phyloP scores from a whole-genome alignment of 2,888 invertebrate species.

The Emmelina monodactyla region DNA sequence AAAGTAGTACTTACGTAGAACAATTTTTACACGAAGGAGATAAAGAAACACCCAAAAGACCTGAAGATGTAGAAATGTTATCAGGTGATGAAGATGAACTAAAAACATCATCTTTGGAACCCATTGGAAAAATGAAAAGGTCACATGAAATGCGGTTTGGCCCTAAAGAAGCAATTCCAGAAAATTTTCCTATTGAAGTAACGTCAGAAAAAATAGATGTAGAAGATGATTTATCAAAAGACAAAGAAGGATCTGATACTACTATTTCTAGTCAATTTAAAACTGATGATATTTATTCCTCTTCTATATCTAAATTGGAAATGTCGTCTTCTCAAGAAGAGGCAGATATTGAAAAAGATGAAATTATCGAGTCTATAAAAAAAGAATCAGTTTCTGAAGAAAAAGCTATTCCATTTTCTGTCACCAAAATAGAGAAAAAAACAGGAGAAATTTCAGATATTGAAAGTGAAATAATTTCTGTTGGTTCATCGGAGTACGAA shows the following conservation, averaged over 20 bases:
- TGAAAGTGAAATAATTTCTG: constrained; percentile 53
- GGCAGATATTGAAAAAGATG: constrained; percentile 31
- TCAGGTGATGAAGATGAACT: constrained; percentile 67
- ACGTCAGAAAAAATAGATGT: constrained; percentile 48
- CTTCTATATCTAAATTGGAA: constrained; percentile 53
- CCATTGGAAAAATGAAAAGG: constrained; percentile 81
- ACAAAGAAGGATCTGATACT: constrained; percentile 48
- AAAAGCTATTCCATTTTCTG: constrained; percentile 42
- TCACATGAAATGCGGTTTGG: constrained; percentile 92
- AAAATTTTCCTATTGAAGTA: constrained; percentile 47
- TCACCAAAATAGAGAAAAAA: constrained; percentile 42
- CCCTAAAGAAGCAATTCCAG: constrained; percentile 65
- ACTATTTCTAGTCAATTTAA: constrained; percentile 55
- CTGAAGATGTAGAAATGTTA: constrained; percentile 57
- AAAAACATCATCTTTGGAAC: constrained; percentile 55
- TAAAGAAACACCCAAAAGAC: constrained; percentile 39
- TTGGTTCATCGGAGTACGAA: constrained; percentile 50
- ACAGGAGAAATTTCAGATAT: constrained; percentile 56
- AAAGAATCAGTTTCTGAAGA: constrained; percentile 24
- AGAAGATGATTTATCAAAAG: constrained; percentile 48
- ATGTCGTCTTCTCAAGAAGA: constrained; percentile 41
- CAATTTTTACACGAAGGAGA: constrained; percentile 53
- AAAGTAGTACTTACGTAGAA: constrained; percentile 67
- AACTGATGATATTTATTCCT: constrained; percentile 49
- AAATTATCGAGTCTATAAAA: constrained; percentile 29